Evolutionary conservation across 2,888 invertebrate genomes (phyloP).

Genomic region (Stegophylla sp.): DNA sequence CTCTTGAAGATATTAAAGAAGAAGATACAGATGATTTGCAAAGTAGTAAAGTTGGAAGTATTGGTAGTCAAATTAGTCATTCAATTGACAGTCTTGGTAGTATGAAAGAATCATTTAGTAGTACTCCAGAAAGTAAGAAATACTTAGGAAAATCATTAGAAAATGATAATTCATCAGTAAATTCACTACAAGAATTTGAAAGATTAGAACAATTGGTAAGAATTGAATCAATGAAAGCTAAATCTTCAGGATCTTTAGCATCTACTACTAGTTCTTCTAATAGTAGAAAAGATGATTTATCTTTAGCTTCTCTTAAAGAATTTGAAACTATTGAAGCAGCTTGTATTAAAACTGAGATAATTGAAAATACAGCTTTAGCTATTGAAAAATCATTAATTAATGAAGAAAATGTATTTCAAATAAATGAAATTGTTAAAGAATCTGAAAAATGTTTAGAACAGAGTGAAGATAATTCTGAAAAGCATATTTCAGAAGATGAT

Average conservation of each 20-base stretch:
- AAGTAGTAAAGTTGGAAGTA: slow-evolving; percentile 76
- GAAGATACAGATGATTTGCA: slow-evolving; percentile 88
- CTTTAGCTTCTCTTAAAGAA: slow-evolving; percentile 85
- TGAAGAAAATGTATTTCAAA: slow-evolving; percentile 73
- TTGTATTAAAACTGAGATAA: slow-evolving; percentile 81
- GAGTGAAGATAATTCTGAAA: slow-evolving; percentile 65
- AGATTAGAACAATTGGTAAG: slow-evolving; percentile 84
- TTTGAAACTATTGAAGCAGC: slow-evolving; percentile 91
- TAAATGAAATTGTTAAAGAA: slow-evolving; percentile 74
- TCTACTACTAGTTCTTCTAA: slow-evolving; percentile 78
- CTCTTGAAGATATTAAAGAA: slow-evolving; percentile 89
- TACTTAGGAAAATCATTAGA: slow-evolving; percentile 84
- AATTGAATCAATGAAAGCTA: slow-evolving; percentile 74
- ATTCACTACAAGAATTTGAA: slow-evolving; percentile 93
- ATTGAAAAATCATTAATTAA: slow-evolving; percentile 71
- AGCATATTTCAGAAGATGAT: slow-evolving; percentile 54
- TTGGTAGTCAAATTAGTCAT: slow-evolving; percentile 76
- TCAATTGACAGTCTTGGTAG: slow-evolving; percentile 79
- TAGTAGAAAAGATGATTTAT: slow-evolving; percentile 76
- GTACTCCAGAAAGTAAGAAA: slow-evolving; percentile 88
- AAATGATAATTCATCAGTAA: slow-evolving; percentile 89
- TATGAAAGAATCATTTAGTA: slow-evolving; percentile 86
- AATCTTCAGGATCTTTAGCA: slow-evolving; percentile 80
- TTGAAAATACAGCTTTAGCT: slow-evolving; percentile 83
- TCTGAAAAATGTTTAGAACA: slow-evolving; percentile 74